Conservation (phyloP, 2,888 invertebrate genomes). For the Pimpla rufipes region DNA sequence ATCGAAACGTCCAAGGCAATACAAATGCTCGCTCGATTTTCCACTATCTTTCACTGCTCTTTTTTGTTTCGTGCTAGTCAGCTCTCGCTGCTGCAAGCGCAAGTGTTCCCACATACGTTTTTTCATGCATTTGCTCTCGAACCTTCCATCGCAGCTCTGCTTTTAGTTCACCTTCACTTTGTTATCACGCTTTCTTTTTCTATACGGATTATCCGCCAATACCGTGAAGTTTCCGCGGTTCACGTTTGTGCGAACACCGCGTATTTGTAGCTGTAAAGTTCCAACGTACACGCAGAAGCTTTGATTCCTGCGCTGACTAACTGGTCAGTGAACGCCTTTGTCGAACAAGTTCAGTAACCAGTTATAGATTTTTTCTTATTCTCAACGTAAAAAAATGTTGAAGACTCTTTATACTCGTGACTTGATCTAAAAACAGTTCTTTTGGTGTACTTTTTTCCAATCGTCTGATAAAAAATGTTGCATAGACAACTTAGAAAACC, state of each 20-base stretch:
- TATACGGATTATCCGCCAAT: not conserved
- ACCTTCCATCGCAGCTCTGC: not conserved
- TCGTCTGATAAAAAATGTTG: not conserved
- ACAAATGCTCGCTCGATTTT: not conserved
- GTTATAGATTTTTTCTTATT: no score
- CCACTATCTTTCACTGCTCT: slow-evolving; percentile 8
- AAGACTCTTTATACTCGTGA: no score
- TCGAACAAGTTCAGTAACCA: no score
- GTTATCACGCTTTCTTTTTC: slow-evolving; percentile 2
- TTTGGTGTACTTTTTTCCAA: not conserved
- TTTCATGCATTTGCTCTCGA: not conserved
- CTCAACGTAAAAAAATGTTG: no score
- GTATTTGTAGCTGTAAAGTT: not conserved
- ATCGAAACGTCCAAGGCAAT: slow-evolving; percentile 42
- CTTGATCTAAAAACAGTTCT: no score
- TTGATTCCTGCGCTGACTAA: not conserved
- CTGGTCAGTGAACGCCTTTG: no score
- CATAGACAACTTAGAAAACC: not conserved
- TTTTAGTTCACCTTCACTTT: not conserved
- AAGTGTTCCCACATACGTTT: not conserved
- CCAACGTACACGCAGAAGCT: not conserved
- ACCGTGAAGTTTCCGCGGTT: not conserved
- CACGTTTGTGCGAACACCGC: not conserved
- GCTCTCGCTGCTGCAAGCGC: not conserved
- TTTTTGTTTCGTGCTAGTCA: slow-evolving; percentile 5